These are phyloP conservation scores for Drosophila truncata DNA, from an alignment of 1,140 invertebrate genomes.

Conservation along the genomic window DNA sequence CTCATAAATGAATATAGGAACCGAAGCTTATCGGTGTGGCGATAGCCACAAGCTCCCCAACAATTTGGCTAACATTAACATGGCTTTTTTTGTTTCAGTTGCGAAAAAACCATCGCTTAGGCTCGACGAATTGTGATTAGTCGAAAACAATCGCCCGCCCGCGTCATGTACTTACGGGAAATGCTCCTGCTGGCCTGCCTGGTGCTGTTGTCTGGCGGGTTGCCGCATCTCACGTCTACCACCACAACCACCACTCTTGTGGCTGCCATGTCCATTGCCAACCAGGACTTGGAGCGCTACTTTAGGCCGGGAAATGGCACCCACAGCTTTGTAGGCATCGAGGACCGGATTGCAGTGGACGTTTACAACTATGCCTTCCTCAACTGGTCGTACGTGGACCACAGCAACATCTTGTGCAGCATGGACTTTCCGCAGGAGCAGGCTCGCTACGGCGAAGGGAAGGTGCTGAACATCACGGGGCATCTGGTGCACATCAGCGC, in stretches of 20 bases:
- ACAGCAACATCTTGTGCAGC: conserved; percentile 51
- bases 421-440: conserved; percentile 86
- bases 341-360: conserved; percentile 74
- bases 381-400: conserved; percentile 78
- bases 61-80: conserved; percentile 11
- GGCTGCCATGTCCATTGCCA: conserved; percentile 79
- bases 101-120: conserved; percentile 12
- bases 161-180: conserved; percentile 57
- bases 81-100: conserved; percentile 52
- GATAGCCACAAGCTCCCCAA: conserved; percentile 17
- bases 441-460: conserved; percentile 90
- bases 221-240: conserved; percentile 70
- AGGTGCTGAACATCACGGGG: conserved; percentile 87
- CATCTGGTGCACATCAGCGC: conserved; percentile 87
- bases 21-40: conserved; percentile 36
- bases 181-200: conserved; percentile 62
- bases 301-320: conserved; percentile 72
- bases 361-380: conserved; percentile 78
- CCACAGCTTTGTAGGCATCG: conserved; percentile 56
- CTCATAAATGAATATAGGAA: conserved; percentile 14
- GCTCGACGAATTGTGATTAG: conserved; percentile 25
- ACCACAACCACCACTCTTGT: conserved; percentile 78
- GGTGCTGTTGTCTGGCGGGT: conserved; percentile 64
- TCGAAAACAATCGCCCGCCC: not conserved
- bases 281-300: conserved; percentile 82